phyloP scores from a whole-genome alignment of 2,797 vertebrate genomes.

The Spondyliosoma cantharus region DNA sequence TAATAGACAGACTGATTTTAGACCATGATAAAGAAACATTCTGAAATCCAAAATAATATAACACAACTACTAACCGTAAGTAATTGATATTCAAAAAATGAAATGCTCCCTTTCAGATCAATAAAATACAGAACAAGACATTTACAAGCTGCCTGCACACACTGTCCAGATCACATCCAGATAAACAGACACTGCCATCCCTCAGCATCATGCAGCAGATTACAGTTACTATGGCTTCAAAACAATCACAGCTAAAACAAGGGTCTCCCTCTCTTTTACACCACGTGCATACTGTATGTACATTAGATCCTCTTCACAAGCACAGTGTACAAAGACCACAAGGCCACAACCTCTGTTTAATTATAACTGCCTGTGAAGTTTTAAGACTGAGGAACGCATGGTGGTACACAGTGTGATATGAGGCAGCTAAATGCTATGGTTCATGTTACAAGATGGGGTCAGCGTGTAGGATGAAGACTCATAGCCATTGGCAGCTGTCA shows the following conservation, averaged over 20 bases:
- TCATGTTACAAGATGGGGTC: constrained; percentile 63
- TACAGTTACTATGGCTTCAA: constrained; percentile 41
- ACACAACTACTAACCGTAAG: too few relatives aligned
- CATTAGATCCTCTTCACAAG: constrained; percentile 9
- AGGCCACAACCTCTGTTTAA: constrained; percentile 61
- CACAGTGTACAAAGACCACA: constrained; percentile 32
- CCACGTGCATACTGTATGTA: constrained; percentile 5
- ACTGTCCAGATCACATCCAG: background rate
- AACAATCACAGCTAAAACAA: constrained; percentile 21
- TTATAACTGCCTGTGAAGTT: constrained; percentile 47
- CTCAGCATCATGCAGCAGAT: constrained; percentile 3
- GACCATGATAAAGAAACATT: background rate
- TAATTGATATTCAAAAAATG: too few relatives aligned
- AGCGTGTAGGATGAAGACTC: constrained; percentile 38
- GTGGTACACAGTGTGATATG: constrained; percentile 40
- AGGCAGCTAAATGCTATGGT: constrained; percentile 44
- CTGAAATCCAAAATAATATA: background rate
- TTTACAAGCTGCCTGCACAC: background rate
- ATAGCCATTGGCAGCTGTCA: constrained; percentile 48
- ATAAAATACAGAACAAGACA: background rate
- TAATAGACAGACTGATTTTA: background rate
- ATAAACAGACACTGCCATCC: background rate
- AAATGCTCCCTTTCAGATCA: too few relatives aligned
- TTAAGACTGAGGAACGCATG: constrained; percentile 21
- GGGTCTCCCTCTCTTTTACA: constrained; percentile 37